These are phyloP conservation scores for Berghia stephanieae DNA, from an alignment of 1,140 invertebrate genomes.

Conservation along the genomic window DNA sequence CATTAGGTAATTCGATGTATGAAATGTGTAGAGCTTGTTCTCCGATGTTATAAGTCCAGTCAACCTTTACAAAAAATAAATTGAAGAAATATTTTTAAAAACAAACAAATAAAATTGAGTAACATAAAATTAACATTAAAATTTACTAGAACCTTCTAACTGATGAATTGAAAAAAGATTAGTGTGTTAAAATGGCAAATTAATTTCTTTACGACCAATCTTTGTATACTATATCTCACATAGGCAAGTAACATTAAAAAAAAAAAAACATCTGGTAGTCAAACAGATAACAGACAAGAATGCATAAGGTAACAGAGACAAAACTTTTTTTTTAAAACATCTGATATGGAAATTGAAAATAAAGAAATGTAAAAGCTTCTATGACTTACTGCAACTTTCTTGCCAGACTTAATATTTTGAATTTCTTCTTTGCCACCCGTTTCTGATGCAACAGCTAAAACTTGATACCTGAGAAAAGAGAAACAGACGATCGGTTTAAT, in stretches of 20 bases:
- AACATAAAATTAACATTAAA: too few species aligned
- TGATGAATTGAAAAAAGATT: too few species aligned
- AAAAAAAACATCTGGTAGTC: too few species aligned
- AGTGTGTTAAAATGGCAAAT: too few species aligned
- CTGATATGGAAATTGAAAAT: not conserved
- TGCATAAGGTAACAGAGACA: too few species aligned
- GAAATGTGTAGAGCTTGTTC: slow-evolving; percentile 73
- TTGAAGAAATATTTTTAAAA: slow-evolving; percentile 14
- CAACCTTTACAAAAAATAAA: slow-evolving; percentile 64
- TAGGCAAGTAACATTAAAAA: too few species aligned
- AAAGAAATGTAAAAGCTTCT: not conserved
- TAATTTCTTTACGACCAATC: too few species aligned
- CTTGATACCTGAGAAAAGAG: slow-evolving; percentile 59
- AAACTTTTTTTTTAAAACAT: too few species aligned
- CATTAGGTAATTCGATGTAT: slow-evolving; percentile 51
- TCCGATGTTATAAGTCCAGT: slow-evolving; percentile 82
- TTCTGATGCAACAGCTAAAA: slow-evolving; percentile 66
- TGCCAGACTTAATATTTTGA: slow-evolving; percentile 64
- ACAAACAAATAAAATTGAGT: not conserved
- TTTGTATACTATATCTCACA: too few species aligned
- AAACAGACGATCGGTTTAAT: not conserved
- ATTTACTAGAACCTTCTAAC: too few species aligned
- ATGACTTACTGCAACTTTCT: slow-evolving; percentile 63
- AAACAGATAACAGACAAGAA: too few species aligned
- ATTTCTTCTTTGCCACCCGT: slow-evolving; percentile 61